Percentiles rank a stretch among this genome's conserved stretches.
Conservation (phyloP, 2,113 vertebrate species). For the Falco punctatus region DNA sequence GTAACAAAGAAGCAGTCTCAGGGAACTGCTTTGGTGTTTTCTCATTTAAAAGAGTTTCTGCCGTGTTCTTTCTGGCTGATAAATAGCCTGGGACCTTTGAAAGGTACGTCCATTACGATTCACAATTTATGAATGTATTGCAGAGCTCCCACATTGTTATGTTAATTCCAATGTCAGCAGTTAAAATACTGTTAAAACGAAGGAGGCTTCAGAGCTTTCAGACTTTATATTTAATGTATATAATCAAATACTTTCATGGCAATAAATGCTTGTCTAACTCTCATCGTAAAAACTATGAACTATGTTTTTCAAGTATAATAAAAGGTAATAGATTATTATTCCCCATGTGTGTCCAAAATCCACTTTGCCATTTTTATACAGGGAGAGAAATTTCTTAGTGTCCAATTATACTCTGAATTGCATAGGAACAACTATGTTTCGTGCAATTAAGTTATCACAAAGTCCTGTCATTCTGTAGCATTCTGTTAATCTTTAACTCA, state of each 20-base stretch:
- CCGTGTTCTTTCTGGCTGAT: neutral
- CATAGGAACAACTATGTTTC: constrained; percentile 51
- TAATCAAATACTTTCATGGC: constrained; percentile 62
- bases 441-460: constrained; percentile 52
- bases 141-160: constrained; percentile 51
- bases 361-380: constrained; percentile 18
- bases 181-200: constrained; percentile 72
- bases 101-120: constrained; percentile 10
- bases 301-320: constrained; percentile 58
- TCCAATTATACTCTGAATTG: constrained; percentile 42
- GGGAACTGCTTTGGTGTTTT: neutral
- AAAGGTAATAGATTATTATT: constrained; percentile 54
- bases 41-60: neutral
- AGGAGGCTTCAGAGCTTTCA: constrained; percentile 62
- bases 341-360: constrained; percentile 39
- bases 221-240: constrained; percentile 57
- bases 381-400: constrained; percentile 18
- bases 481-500: constrained; percentile 78
- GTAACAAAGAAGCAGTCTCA: neutral
- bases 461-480: constrained; percentile 52
- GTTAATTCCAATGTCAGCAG: constrained; percentile 65
- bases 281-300: constrained; percentile 51
- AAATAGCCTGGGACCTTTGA: neutral
- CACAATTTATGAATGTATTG: constrained; percentile 52
- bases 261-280: constrained; percentile 53